phyloP scores from a whole-genome alignment of 2,797 vertebrate genomes.

The Gambusia yucatana region DNA sequence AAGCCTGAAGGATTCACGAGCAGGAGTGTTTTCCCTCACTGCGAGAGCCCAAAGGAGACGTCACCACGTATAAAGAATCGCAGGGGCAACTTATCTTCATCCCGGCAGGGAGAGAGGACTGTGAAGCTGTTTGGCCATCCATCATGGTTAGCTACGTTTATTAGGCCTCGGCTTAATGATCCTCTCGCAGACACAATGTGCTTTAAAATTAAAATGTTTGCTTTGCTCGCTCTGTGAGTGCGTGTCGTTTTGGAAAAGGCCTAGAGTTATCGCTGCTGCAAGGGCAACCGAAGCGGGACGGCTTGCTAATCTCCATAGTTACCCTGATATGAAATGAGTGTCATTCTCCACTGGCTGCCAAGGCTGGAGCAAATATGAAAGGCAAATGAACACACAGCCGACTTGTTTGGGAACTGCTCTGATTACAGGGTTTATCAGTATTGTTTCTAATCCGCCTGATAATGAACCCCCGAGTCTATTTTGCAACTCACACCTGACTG shows the following conservation, averaged over 20 bases:
- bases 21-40: slow-evolving; percentile 31
- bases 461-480: slow-evolving; percentile 63
- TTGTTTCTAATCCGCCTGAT: slow-evolving; percentile 63
- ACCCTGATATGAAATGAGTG: slow-evolving; percentile 66
- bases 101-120: slow-evolving; percentile 32
- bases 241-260: slow-evolving; percentile 27
- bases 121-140: slow-evolving; percentile 50
- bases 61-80: slow-evolving; percentile 45
- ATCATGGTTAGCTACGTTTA: slow-evolving; percentile 67
- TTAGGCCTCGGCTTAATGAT: slow-evolving; percentile 60
- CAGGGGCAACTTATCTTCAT: slow-evolving; percentile 56
- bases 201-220: slow-evolving; percentile 64
- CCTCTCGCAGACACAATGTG: slow-evolving; percentile 34
- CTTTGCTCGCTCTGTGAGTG: slow-evolving; percentile 23
- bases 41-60: slow-evolving; percentile 49
- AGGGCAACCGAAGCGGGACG: slow-evolving; percentile 43
- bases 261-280: slow-evolving; percentile 38
- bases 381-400: slow-evolving; percentile 64
- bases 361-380: slow-evolving; percentile 56
- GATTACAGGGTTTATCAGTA: slow-evolving; percentile 60
- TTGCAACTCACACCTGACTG: slow-evolving; percentile 45
- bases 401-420: slow-evolving; percentile 62
- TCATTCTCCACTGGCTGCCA: slow-evolving; percentile 39
- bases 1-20: slow-evolving; percentile 71
- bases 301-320: slow-evolving; percentile 66